Base-by-base conservation (phyloP, 2,888 invertebrate genomes). In the Holacanthella duospinosa region DNA sequence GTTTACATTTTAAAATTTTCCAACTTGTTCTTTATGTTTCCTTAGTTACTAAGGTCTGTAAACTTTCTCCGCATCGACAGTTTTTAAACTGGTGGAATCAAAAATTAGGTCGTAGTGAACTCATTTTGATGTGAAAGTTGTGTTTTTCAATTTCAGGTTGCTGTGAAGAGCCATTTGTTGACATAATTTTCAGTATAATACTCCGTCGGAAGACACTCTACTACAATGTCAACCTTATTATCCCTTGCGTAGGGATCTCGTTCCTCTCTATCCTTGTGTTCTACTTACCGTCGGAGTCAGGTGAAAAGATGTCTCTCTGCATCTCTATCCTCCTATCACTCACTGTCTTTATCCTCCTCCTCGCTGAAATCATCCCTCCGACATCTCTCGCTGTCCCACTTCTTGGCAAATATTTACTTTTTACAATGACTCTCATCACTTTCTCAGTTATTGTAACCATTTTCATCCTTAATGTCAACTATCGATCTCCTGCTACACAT, bases 181-280 rank as follows among this genome's bases (percentile, higher is more conserved):
- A 97, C 80, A 95, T 99, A 76, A 93, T 94, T 74, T 99, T 97
- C 82, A 93, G 96, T 80, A 87, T 99, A 75, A 94, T 94, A 68
- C 82, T 95, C 66, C 82, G 94, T 74, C 83, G 95, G 74, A 95
- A 95, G 81, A 94, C 96, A 43, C 85, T 96, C 67, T 96, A 96
- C 82, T 96, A 96, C 82, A 95, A 94, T 60, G 92, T 96, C 75
- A 96, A 96, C 79, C 84, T 96, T 71, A 95, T 96, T 76, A 93
- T 95, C 75, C 96, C 95, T 62, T 96, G 95, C 77, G 92, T 97
- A 68, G 93, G 93, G 71, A 95, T 97, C 77, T 93, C 93, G 66
- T 93, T 94, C 79, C 85, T 99, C 69, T 95, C 95, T 73, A 93
- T 96, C 65, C 82, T 99, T 68, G 96, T 96, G 69, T 97, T 97